Percentiles rank a stretch among this genome's conserved stretches.
Evolutionary conservation across 1,140 invertebrate genomes (phyloP).

Genomic region (Brachionus sp.): DNA sequence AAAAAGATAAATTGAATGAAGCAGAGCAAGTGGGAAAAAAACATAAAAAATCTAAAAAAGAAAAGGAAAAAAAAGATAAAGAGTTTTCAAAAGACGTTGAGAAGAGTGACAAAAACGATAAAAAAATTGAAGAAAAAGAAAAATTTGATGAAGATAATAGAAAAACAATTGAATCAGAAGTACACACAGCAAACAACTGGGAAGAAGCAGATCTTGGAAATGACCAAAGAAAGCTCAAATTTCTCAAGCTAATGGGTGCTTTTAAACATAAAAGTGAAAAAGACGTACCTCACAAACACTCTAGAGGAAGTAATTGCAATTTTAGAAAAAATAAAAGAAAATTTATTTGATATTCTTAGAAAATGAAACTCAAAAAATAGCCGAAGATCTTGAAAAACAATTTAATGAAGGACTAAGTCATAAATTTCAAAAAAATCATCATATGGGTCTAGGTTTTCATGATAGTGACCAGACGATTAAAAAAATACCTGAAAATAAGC

Average conservation of each 20-base stretch:
- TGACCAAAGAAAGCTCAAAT: slow-evolving; percentile 55
- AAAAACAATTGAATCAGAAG: slow-evolving; percentile 46
- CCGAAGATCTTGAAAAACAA: slow-evolving; percentile 52
- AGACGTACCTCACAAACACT: slow-evolving; percentile 41
- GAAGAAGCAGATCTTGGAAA: slow-evolving; percentile 55
- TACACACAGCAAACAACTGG: slow-evolving; percentile 56
- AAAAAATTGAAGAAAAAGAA: background rate
- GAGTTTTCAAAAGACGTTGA: background rate
- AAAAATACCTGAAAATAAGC: slow-evolving; percentile 1
- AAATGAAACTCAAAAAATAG: slow-evolving; percentile 49
- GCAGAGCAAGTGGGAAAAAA: background rate
- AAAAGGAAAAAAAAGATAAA: slow-evolving; percentile 7
- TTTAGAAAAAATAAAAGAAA: background rate
- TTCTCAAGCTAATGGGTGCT: slow-evolving; percentile 55
- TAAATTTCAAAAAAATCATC: slow-evolving; percentile 50
- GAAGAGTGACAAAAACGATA: background rate
- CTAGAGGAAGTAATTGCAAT: background rate
- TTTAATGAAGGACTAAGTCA: slow-evolving; percentile 53
- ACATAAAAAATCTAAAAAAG: slow-evolving; percentile 26
- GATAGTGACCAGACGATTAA: slow-evolving; percentile 39
- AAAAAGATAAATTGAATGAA: background rate
- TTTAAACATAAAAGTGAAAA: slow-evolving; percentile 44
- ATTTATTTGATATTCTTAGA: slow-evolving; percentile 47
- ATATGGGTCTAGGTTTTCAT: slow-evolving; percentile 54
- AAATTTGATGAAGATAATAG: background rate